phyloP scores from a whole-genome alignment of 2,888 invertebrate species.

The Pristionchus maxplancki region DNA sequence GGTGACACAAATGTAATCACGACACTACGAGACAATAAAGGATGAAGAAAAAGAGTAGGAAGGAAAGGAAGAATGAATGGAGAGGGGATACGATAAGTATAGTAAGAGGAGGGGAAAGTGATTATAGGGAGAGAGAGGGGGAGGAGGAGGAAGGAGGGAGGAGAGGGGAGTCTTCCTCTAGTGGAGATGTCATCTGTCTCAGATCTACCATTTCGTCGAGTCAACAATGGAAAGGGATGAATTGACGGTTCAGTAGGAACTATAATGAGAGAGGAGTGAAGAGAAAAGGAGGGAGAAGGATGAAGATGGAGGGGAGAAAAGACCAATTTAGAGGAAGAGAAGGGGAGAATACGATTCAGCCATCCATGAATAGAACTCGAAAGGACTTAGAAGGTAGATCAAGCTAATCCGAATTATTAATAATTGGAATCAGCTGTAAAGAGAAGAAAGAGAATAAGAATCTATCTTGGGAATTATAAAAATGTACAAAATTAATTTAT shows the following conservation, averaged over 20 bases:
- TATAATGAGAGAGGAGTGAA: neutral
- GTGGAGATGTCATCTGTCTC: slow-evolving; percentile 35
- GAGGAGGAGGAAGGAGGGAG: slow-evolving; percentile 1
- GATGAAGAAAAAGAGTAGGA: slow-evolving; percentile 13
- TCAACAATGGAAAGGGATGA: slow-evolving; percentile 20
- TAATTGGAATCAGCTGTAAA: neutral
- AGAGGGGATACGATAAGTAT: slow-evolving; percentile 23
- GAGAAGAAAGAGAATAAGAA: neutral
- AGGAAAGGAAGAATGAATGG: slow-evolving; percentile 22
- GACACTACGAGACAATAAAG: slow-evolving; percentile 11
- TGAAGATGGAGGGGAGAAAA: neutral
- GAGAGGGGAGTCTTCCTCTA: neutral
- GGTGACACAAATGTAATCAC: slow-evolving; percentile 4
- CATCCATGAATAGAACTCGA: slow-evolving; percentile 32
- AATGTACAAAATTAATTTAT: too few relatives aligned
- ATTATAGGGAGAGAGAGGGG: neutral
- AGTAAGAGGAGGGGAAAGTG: slow-evolving; percentile 31
- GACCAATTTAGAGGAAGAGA: slow-evolving; percentile 19
- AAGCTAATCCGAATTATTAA: neutral
- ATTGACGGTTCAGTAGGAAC: slow-evolving; percentile 24
- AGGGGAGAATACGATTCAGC: slow-evolving; percentile 35
- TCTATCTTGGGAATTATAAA: neutral
- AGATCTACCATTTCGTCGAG: neutral
- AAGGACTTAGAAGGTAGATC: neutral
- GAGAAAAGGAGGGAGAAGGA: slow-evolving; percentile 33